A percentile compares a stretch with the other conserved stretches of the same genome.
Evolutionary conservation across 35 echinoderm and acorn worm species (phyloP).

Genomic region (Anneissia japonica): DNA sequence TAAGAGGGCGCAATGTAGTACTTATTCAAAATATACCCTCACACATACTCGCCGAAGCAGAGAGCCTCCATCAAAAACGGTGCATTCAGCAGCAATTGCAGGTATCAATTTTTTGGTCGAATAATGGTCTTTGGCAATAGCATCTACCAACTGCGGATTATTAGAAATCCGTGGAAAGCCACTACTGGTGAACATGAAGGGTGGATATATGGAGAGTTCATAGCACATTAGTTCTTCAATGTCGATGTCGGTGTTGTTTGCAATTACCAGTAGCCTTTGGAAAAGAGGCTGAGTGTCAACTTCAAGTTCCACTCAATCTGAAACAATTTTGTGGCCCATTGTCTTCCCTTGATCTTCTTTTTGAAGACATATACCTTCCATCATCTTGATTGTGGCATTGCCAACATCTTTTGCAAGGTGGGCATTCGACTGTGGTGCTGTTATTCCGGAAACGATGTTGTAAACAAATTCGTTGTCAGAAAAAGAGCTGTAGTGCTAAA

Average conservation of each 20-base stretch:
- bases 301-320: neutral
- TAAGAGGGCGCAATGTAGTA: too few species aligned
- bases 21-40: too few species aligned
- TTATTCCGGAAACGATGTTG: neutral
- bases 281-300: constrained; percentile 13
- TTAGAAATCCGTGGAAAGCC: neutral
- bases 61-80: constrained; percentile 6
- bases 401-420: constrained; percentile 17
- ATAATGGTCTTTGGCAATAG: neutral
- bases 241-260: neutral
- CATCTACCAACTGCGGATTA: neutral
- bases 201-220: neutral
- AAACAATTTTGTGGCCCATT: neutral
- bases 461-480: neutral
- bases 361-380: constrained; percentile 15
- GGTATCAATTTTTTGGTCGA: neutral
- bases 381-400: neutral
- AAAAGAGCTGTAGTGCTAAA: neutral
- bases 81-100: neutral
- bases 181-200: neutral
- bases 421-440: neutral
- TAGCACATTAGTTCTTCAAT: constrained; percentile 2
- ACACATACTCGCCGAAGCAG: constrained; percentile 12
- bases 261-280: constrained; percentile 10
- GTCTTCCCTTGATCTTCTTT: constrained; percentile 19